These are phyloP conservation scores for Pangasius mekongensis DNA, from an alignment of 2,797 vertebrate genomes.

Conservation along the genomic window DNA sequence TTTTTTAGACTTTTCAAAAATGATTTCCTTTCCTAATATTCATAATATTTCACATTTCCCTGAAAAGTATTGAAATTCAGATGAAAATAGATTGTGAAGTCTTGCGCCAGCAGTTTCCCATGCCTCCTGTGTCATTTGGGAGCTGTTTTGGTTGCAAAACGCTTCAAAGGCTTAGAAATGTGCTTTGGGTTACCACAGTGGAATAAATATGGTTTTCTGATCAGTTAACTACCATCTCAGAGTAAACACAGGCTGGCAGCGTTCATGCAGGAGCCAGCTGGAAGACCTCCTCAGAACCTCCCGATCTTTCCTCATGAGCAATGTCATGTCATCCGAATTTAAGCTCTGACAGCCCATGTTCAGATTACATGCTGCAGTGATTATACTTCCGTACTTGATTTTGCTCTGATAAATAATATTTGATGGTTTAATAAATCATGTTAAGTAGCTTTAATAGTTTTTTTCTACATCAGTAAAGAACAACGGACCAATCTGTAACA, in stretches of 20 bases:
- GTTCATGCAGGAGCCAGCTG: constrained; percentile 58
- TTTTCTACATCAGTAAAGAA: too few species aligned
- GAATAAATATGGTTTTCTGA: constrained; percentile 85
- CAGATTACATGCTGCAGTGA: background rate
- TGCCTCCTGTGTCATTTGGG: constrained; percentile 16
- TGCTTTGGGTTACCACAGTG: constrained; percentile 51
- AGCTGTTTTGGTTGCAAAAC: constrained; percentile 70
- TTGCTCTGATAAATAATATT: background rate
- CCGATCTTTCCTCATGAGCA: background rate
- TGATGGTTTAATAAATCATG: background rate
- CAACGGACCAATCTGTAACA: background rate
- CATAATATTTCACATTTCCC: background rate
- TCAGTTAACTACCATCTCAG: constrained; percentile 82
- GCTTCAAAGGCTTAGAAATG: constrained; percentile 45
- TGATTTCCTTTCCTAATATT: background rate
- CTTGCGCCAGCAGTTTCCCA: background rate
- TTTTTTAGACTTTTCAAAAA: background rate
- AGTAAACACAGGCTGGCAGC: constrained; percentile 65
- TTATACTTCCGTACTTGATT: background rate
- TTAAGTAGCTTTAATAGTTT: background rate
- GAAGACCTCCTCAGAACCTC: constrained; percentile 10
- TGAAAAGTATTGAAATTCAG: background rate
- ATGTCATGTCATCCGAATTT: too few species aligned
- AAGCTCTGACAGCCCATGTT: background rate
- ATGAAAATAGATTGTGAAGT: background rate